Percentiles rank a stretch among this genome's conserved stretches.
Conservation (phyloP, 2,113 vertebrate genomes). For the Lepus europaeus region DNA sequence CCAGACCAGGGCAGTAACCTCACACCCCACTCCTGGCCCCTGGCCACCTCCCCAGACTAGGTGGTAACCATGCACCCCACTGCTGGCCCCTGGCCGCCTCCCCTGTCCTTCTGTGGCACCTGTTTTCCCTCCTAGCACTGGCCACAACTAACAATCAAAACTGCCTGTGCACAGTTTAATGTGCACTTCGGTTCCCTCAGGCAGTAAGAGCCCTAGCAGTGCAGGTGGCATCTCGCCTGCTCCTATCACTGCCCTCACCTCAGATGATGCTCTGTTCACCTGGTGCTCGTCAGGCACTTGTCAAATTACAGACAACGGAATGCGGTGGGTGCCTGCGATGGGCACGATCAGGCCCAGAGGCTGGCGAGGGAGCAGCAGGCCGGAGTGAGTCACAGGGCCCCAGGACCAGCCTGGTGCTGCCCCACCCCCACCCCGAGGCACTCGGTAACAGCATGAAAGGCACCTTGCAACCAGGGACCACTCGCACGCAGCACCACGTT, state of each 20-base stretch:
- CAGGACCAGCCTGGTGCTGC: neutral
- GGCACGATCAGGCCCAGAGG: too few species aligned
- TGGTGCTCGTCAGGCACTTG: neutral
- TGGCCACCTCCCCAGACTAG: too few species aligned
- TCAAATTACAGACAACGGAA: too few species aligned
- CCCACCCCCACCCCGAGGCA: rapidly evolving
- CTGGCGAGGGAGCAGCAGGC: neutral
- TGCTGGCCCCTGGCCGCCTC: too few species aligned
- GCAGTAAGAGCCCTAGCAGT: neutral
- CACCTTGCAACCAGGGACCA: rapidly evolving
- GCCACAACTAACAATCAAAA: neutral
- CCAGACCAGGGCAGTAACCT: too few species aligned
- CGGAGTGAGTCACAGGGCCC: rapidly evolving
- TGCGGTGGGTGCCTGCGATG: rapidly evolving
- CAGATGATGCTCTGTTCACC: too few species aligned
- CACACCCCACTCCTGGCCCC: too few species aligned
- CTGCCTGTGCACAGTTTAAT: rapidly evolving
- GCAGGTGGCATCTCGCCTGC: neutral
- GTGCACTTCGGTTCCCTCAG: neutral
- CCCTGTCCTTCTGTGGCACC: too few species aligned
- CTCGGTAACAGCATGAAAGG: rapidly evolving
- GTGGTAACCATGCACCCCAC: too few species aligned
- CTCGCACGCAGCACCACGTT: rapidly evolving
- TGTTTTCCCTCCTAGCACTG: neutral
- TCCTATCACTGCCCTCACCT: neutral